Base-by-base conservation (phyloP, 2,888 invertebrate genomes). In the Macrophya alboannulata region DNA sequence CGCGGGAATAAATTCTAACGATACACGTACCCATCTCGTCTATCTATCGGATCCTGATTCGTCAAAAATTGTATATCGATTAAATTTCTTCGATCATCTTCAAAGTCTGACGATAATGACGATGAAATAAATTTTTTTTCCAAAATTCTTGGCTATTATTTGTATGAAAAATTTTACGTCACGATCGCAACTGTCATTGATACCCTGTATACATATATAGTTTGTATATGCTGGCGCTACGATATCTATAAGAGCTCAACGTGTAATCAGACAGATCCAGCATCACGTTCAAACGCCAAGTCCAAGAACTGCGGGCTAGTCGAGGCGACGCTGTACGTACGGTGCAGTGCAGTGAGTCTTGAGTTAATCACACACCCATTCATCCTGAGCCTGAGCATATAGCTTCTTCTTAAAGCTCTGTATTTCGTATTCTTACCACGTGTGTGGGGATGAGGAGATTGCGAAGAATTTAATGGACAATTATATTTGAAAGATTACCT, bases 291-390 rank as follows among this genome's bases (percentile, higher is more conserved):
- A 72, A 72, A 72, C 43, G 45, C 43, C 72, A 45, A 72, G 43
- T 72, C 72, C 72, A 43, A 72, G 72, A 72, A 43, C 31, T 40
- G 9, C 43, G 4, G 10, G 43, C 72, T 17, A 43, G 17, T 15
- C 72, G 25, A 15, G 6, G 59, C 59, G 59, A 59, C 17, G 48
- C 48, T 45, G 45, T 12, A n/a, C 0, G 0, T 48, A 15, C 48
- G 17, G 48, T 51, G 51, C 51, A 51, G 51, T 51, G 51, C 51
- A 51, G 51, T 72, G 9, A 43, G 72, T 72, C 72, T 72, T 72
- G 43, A 72, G 72, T 72, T 72, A 43, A 72, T 72, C 72, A 21
- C 72, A 40, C 17, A 72, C 21, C 72, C 72, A 72, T 72, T 72
- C 72, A 72, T 72, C 72, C 25, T 37, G 40, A 31, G 31, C 31